phyloP scores from a whole-genome alignment of 1,140 invertebrate species.

The Drosophila pallidifrons region DNA sequence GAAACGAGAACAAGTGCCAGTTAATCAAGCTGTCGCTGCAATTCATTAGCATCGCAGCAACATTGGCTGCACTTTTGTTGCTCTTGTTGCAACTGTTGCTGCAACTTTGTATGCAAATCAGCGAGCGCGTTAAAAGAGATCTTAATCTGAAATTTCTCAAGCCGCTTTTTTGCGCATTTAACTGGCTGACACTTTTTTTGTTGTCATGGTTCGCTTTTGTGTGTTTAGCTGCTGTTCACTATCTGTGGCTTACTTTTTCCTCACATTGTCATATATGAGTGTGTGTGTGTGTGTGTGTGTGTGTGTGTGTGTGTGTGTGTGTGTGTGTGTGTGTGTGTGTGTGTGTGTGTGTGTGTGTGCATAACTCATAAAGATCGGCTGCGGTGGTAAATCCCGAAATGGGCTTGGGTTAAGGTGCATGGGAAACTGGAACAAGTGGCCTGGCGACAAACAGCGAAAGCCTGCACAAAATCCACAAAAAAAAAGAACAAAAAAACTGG shows the following conservation, averaged over 20 bases:
- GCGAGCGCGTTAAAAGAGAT: conserved; percentile 41
- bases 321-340: too few relatives aligned
- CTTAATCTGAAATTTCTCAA: conserved; percentile 53
- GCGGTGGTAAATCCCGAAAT: conserved; percentile 61
- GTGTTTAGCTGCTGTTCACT: conserved; percentile 54
- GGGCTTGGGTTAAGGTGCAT: conserved; percentile 81
- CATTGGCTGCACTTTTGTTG: conserved; percentile 59
- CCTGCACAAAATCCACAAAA: conserved; percentile 58
- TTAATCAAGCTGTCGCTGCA: conserved; percentile 20
- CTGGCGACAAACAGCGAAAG: conserved; percentile 65
- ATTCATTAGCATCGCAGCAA: conserved; percentile 28
- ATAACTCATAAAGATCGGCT: conserved; percentile 72
- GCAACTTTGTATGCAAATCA: conserved; percentile 66
- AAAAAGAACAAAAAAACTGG: conserved; percentile 49
- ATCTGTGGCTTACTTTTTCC: conserved; percentile 70
- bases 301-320: too few relatives aligned
- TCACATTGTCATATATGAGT: conserved; percentile 58
- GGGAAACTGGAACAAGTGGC: conserved; percentile 82
- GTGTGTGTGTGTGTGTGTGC: conserved; percentile 22
- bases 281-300: too few relatives aligned
- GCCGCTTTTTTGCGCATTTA: conserved; percentile 26
- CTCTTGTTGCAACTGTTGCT: conserved; percentile 2
- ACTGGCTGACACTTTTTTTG: conserved; percentile 45
- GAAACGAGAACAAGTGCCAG: conserved; percentile 29
- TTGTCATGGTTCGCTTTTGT: conserved; percentile 11